Evolutionary conservation across 2,797 vertebrate species (phyloP), one percentile per base, ranked within the genome.

Genomic region (Poecilia wingei): DNA sequence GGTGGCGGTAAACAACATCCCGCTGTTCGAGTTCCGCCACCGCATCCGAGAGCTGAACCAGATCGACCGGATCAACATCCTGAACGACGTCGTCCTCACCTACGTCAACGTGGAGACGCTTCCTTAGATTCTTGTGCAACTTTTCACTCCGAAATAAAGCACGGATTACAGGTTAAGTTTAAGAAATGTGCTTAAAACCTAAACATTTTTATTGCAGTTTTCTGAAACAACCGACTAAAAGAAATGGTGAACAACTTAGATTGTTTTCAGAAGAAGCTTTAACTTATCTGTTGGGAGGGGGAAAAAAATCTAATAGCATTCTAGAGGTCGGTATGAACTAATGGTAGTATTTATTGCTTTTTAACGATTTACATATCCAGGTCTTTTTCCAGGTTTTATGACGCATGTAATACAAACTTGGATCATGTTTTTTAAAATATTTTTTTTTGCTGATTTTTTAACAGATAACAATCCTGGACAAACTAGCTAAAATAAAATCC

Each of bases 1-100:
- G 90, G 96, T 99, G 74, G 96, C 95, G 0, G 96, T 97, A 76
- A 96, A 98, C 2, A 97, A 97, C 2, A 94, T 95, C 16, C 96
- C 97, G 7, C 18, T 97, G 90, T 93, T 98, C 85, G 96, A 98
- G 93, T 99, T 96, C 89, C 88, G 84, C 73, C 97, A 97, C 92
- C 96, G 97, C 0, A 82, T 97, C 90, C 91, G 80, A 86, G 93
- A 94, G 84, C 94, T 99, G 77, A 95, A 93, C 5, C 96, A 96
- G 85, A 94, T 99, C 69, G 96, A 91, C 92, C 91, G 82, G 8
- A 91, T 99, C 86, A 93, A 93, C 90, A 96, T 99, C 66, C 79
- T 82, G 4, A 97, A 98, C 0, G 97, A 98, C 59, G 80, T 99
- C 36, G 77, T 90, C 72, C 96, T 99, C 80, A 96, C 87, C 81